Base-by-base conservation (phyloP, 2,113 vertebrate genomes). In the Nibea albiflora region DNA sequence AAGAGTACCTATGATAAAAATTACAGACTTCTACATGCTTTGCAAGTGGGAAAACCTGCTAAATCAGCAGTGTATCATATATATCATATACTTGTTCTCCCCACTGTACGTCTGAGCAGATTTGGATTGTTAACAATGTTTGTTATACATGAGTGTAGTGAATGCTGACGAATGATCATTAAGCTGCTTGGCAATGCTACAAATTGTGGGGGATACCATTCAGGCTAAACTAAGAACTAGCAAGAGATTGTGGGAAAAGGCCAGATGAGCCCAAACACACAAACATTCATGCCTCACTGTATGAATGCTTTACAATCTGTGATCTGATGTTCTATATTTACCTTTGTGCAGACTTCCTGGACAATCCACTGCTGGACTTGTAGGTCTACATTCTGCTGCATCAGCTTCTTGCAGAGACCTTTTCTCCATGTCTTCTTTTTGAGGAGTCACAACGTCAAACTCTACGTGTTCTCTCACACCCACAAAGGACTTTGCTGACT, bases 361-460 rank as follows among this genome's bases (percentile, higher is more conserved):
- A 44, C 19, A 52, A 8, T 56, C 68, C 19, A 7, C 22, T n/a
- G 31, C 19, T 54, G 49, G 46, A 66, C 42, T 11, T 1, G 11
- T 4, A 35, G 54, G 22, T 24, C 15, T 20, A 46, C 39, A 35
- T 11, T 14, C 19, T 50, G 53, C 53, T 58, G 52, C 49, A 71
- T 15, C 14, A 46, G 44, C 16, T 19, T n/a, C 50, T 28, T n/a
- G 17, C 6, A 39, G 11, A 19, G 35, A 4, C 17, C 57, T 4
- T 31, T n/a, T n/a, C n/a, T n/a, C n/a, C n/a, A 9, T 47, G n/a
- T 46, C 42, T 44, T 79, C 58, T 22, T 52, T 16, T 22, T 83
- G 50, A 4, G 85, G 76, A 20, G 81, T 63, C 26, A 80, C 56
- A 16, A 83, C 64, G 50, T 84, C 86, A 64, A 83, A 83, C 14